Evolutionary conservation across 1,140 invertebrate genomes (phyloP).

Genomic region (Wiebesia pumilae): DNA sequence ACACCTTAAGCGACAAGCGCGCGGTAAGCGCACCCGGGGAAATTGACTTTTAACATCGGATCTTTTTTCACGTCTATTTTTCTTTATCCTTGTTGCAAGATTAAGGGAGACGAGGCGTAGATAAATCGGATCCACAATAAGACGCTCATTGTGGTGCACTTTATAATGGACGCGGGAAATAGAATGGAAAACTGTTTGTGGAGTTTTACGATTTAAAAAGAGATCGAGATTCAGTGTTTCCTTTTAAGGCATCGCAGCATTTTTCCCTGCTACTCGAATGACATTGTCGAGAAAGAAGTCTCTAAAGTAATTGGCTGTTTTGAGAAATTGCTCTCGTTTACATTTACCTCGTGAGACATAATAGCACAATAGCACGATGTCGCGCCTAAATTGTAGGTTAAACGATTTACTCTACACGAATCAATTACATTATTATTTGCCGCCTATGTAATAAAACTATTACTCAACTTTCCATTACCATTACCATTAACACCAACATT

Average conservation of each 20-base stretch:
- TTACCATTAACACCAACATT: too few relatives aligned
- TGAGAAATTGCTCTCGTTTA: not conserved
- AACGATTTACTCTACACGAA: too few relatives aligned
- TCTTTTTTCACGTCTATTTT: conserved; percentile 4
- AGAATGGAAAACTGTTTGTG: not conserved
- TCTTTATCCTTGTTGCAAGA: conserved; percentile 39
- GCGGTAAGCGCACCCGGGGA: not conserved
- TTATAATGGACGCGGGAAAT: not conserved
- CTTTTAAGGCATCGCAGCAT: not conserved
- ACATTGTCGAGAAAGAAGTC: conserved; percentile 9
- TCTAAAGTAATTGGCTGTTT: not conserved
- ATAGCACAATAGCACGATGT: too few relatives aligned
- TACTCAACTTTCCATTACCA: too few relatives aligned
- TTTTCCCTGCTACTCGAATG: not conserved
- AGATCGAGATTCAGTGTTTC: not conserved
- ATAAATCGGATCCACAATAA: conserved; percentile 36
- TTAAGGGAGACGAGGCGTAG: conserved; percentile 47
- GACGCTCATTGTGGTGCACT: not conserved
- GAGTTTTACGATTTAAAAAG: conserved; percentile 42
- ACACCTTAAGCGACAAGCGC: conserved; percentile 2
- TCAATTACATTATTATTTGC: too few relatives aligned
- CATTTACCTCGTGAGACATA: not conserved
- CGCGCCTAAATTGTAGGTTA: too few relatives aligned
- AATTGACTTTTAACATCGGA: conserved; percentile 50
- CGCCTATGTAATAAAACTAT: too few relatives aligned